A percentile compares a stretch with the other conserved stretches of the same genome.
These are phyloP conservation scores for Ellobius talpinus DNA, from an alignment of 2,113 vertebrate genomes.

Conservation along the genomic window DNA sequence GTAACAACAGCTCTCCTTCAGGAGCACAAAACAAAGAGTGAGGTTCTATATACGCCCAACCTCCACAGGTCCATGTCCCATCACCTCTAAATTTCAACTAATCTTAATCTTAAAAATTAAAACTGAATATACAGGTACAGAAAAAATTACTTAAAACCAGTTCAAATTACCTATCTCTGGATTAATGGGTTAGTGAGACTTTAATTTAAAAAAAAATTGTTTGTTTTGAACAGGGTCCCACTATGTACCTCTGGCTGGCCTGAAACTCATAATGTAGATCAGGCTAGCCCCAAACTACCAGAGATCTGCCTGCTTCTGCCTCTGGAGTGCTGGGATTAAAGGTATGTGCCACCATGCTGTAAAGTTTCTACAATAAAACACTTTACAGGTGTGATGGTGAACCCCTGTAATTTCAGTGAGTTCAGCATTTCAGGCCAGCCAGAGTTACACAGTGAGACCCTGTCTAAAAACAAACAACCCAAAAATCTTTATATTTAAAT, in stretches of 20 bases:
- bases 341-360: not conserved
- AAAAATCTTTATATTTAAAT: not conserved
- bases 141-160: slow-evolving; percentile 13
- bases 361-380: slow-evolving; percentile 30
- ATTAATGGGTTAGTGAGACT: slow-evolving; percentile 12
- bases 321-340: not conserved
- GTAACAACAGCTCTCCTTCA: not conserved
- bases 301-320: not conserved
- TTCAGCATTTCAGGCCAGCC: not conserved
- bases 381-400: not conserved
- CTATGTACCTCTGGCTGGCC: too few species aligned
- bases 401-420: not conserved
- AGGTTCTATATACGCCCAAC: not conserved
- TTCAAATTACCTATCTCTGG: not conserved
- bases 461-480: not conserved
- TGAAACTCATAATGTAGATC: not conserved
- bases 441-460: not conserved
- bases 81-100: not conserved
- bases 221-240: not conserved
- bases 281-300: not conserved
- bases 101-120: slow-evolving; percentile 45
- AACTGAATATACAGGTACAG: not conserved
- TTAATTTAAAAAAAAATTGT: not conserved
- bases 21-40: not conserved
- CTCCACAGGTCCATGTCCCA: not conserved